Base-by-base conservation (phyloP, 2,888 invertebrate genomes). In the Apocheima hispidaria region DNA sequence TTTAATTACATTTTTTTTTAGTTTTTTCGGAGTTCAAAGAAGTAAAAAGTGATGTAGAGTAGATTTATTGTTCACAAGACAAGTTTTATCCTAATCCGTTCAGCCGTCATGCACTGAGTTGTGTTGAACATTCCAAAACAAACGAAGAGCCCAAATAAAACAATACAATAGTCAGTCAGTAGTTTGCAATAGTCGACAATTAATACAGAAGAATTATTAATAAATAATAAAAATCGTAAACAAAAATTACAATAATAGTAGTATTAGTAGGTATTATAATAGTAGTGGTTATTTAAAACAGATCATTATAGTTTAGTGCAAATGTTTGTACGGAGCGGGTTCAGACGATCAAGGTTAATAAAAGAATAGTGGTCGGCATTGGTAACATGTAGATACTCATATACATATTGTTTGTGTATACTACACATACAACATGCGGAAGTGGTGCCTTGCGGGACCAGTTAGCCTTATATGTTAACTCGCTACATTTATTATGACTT, bases 351-450 rank as follows among this genome's bases (percentile, higher is more conserved):
- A 87, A 88, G 88, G 88, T 78, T 79, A 68, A 60, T 82, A 80
- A 85, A 87, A 88, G 82, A 85, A 85, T 84, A 85, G 86, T 88
- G 79, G 88, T 72, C 80, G 89, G 74, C 89, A 89, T 88, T 89
- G 88, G 81, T 72, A 63, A 65, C 61, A 14, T 26, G 38, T 51
- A 59, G 28, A 30, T 68, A 72, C 69, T 78, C 74, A 80, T 70
- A 77, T 75, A 81, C 73, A 78, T 78, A 81, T 73, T 78, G 82
- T 77, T 74, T 72, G 77, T 80, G 71, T 77, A 79, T 78, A 74
- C 77, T 78, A 77, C 78, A 81, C 83, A 30, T 20, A 46, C 46
- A 40, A 51, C 40, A 51, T 82, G 83, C 87, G 90, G 88, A 90
- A 89, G 88, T 85, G 79, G 79, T 78, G 77, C 81, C 79, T 78